These are phyloP conservation scores for Aplidium turbinatum DNA, from an alignment of 23 tunicate species.

Conservation along the genomic window DNA sequence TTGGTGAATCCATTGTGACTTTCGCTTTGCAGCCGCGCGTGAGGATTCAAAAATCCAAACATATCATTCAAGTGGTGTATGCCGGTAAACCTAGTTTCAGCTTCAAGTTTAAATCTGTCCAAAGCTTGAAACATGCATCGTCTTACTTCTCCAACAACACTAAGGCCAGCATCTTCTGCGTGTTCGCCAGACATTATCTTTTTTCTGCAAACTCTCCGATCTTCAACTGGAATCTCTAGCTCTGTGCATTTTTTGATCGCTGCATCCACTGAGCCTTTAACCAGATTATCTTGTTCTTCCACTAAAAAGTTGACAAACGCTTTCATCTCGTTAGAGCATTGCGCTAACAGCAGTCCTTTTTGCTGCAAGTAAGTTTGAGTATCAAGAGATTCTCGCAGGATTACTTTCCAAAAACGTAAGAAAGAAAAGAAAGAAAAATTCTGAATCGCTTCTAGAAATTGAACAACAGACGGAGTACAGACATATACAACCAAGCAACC, in stretches of 20 bases:
- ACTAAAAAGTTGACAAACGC: conserved; percentile 50
- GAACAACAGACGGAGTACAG: too few species aligned
- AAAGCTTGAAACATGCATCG: conserved; percentile 58
- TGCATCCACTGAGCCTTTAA: conserved; percentile 45
- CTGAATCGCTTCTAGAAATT: too few species aligned
- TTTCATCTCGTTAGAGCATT: conserved; percentile 34
- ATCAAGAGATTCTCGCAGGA: too few species aligned
- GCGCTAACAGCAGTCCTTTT: conserved; percentile 43
- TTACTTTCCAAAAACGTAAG: too few species aligned
- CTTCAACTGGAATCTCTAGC: conserved; percentile 48
- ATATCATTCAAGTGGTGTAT: conserved; percentile 44
- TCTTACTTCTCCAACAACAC: conserved; percentile 51
- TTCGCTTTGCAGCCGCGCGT: conserved; percentile 57
- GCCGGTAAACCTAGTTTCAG: conserved; percentile 53
- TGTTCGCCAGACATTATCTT: conserved; percentile 31
- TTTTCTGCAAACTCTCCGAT: conserved; percentile 50
- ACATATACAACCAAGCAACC: too few species aligned
- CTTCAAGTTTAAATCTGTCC: conserved; percentile 51
- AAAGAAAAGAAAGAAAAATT: too few species aligned
- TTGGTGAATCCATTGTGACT: conserved; percentile 44
- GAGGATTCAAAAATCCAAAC: conserved; percentile 48
- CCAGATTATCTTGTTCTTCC: conserved; percentile 59
- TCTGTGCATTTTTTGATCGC: conserved; percentile 51
- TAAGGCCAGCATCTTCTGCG: conserved; percentile 44
- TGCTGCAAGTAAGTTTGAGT: too few species aligned